phyloP scores from a whole-genome alignment of 2,888 invertebrate species.

The Hydropsyche betteni region DNA sequence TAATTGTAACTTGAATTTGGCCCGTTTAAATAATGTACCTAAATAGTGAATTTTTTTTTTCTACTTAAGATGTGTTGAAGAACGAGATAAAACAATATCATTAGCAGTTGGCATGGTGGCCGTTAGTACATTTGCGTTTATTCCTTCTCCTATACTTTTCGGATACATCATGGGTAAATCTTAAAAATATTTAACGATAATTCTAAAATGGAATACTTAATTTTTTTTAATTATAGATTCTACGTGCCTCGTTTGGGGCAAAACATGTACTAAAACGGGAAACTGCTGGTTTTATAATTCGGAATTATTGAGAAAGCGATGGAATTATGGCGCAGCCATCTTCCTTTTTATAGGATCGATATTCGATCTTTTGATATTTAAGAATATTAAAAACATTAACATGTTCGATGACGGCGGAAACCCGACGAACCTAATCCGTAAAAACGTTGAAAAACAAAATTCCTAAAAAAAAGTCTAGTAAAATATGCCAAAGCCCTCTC shows the following conservation, averaged over 20 bases:
- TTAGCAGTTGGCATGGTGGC: conserved; percentile 75
- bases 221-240: conserved; percentile 60
- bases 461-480: no score
- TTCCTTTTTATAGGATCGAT: conserved; percentile 71
- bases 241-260: conserved; percentile 78
- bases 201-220: not conserved
- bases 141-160: conserved; percentile 80
- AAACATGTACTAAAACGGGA: conserved; percentile 74
- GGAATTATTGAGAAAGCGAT: conserved; percentile 62
- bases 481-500: no score
- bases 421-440: no score
- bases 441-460: no score
- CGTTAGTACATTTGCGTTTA: conserved; percentile 75
- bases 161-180: conserved; percentile 73
- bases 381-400: conserved; percentile 72
- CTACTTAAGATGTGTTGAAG: conserved; percentile 72
- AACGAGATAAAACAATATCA: conserved; percentile 76
- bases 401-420: conserved; percentile 68
- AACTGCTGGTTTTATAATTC: conserved; percentile 81
- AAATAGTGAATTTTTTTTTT: not conserved
- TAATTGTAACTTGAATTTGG: not conserved
- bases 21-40: not conserved
- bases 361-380: conserved; percentile 74
- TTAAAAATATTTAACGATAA: conserved; percentile 53
- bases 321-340: conserved; percentile 73